Percentiles rank a stretch among this genome's conserved stretches.
Evolutionary conservation across 1,140 invertebrate species (phyloP).

Genomic region (Penaeus vannamei): DNA sequence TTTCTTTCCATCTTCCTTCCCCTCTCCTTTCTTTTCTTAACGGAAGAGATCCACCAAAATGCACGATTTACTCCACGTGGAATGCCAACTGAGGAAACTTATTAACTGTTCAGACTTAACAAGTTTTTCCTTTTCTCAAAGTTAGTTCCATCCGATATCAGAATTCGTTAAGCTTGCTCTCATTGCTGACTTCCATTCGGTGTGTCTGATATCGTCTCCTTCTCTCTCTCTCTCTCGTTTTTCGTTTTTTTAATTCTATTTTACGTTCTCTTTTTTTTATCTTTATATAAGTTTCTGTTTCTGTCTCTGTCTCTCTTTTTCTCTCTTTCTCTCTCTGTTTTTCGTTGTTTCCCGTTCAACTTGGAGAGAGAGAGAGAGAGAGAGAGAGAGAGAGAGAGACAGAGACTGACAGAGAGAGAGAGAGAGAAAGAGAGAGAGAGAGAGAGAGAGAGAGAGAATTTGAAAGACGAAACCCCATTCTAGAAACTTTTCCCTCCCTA

Average conservation of each 20-base stretch:
- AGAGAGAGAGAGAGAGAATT: too few relatives aligned
- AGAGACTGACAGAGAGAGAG: too few relatives aligned
- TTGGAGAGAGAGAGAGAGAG: not conserved
- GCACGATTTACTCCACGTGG: too few relatives aligned
- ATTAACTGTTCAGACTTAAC: not conserved
- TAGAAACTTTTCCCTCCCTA: too few relatives aligned
- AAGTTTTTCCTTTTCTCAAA: too few relatives aligned
- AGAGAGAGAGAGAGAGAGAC: too few relatives aligned
- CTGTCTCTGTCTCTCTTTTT: not conserved
- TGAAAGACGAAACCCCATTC: too few relatives aligned
- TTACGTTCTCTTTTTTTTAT: not conserved
- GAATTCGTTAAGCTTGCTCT: not conserved
- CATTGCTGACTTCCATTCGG: not conserved
- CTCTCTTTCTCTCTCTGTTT: not conserved
- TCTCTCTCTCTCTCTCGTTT: not conserved
- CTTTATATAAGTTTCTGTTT: not conserved
- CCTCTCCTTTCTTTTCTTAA: not conserved
- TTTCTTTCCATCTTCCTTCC: not conserved
- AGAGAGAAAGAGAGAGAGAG: not conserved
- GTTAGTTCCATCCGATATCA: too few relatives aligned
- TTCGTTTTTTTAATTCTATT: not conserved
- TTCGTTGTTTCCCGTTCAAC: not conserved
- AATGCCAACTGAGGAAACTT: not conserved
- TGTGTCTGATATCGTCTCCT: not conserved
- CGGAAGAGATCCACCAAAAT: not conserved